These are phyloP conservation scores for Sarcophaga subvicina DNA, from an alignment of 2,888 invertebrate species.

Conservation along the genomic window DNA sequence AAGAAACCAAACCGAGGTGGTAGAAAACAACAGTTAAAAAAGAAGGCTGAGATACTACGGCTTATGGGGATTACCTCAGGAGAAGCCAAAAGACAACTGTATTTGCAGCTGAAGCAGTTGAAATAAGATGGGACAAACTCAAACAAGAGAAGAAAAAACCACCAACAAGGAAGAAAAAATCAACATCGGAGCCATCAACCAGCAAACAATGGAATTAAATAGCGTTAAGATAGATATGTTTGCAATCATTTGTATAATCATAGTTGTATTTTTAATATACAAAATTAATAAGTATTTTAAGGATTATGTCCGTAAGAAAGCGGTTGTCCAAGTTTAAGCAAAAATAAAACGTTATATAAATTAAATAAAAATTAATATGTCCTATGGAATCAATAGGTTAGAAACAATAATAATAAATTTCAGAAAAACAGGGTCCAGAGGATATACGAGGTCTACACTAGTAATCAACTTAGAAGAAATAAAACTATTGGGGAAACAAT, in stretches of 20 bases:
- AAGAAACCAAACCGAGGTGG: no score
- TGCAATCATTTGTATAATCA: no score
- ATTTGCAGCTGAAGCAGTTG: not conserved
- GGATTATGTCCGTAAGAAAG: not conserved
- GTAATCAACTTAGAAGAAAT: not conserved
- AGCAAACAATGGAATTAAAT: no score
- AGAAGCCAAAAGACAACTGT: not conserved
- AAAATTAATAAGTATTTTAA: not conserved
- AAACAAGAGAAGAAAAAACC: no score
- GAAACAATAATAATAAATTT: not conserved
- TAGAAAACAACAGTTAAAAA: not conserved
- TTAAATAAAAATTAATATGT: no score
- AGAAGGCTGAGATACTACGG: not conserved
- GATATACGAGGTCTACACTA: not conserved
- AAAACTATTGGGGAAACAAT: not conserved
- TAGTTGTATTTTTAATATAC: not conserved
- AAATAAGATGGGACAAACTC: no score
- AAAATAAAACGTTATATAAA: not conserved
- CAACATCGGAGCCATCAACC: no score
- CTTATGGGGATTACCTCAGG: not conserved
- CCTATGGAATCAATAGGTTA: not conserved
- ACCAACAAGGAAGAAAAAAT: no score
- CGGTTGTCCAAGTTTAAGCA: no score
- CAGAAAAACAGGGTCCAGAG: not conserved
- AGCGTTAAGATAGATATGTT: no score